Percentiles rank a stretch among this genome's conserved stretches.
Evolutionary conservation across 2,113 vertebrate genomes (phyloP).

Genomic region (Piprites chloris): DNA sequence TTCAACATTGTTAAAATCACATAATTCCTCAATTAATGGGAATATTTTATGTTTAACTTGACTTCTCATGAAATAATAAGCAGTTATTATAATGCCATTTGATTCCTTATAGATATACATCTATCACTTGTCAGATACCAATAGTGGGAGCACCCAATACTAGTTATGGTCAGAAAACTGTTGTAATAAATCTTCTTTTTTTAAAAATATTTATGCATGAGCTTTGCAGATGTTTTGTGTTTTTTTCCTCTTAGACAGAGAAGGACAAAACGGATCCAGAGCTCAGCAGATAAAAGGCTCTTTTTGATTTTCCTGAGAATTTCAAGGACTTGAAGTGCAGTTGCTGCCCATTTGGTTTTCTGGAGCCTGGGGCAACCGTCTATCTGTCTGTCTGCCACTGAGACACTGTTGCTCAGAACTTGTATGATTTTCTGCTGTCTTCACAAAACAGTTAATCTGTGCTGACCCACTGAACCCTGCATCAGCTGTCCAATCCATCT

Average conservation of each 20-base stretch:
- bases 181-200: not conserved
- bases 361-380: not conserved
- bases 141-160: not conserved
- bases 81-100: not conserved
- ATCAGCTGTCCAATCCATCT: not conserved
- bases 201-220: not conserved
- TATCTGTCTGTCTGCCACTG: accelerated
- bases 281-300: not conserved
- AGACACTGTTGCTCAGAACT: not conserved
- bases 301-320: not conserved
- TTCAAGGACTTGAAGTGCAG: not conserved
- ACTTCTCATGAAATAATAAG: not conserved
- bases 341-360: not conserved
- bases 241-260: not conserved
- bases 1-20: not conserved
- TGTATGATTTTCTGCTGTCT: not conserved
- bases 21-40: not conserved
- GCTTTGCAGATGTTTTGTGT: not conserved
- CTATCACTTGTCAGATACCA: not conserved
- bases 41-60: not conserved
- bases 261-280: not conserved
- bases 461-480: not conserved
- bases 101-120: not conserved
- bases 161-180: not conserved
- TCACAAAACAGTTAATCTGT: not conserved